phyloP scores from a whole-genome alignment of 2,888 invertebrate species.

The Deilephila elpenor region DNA sequence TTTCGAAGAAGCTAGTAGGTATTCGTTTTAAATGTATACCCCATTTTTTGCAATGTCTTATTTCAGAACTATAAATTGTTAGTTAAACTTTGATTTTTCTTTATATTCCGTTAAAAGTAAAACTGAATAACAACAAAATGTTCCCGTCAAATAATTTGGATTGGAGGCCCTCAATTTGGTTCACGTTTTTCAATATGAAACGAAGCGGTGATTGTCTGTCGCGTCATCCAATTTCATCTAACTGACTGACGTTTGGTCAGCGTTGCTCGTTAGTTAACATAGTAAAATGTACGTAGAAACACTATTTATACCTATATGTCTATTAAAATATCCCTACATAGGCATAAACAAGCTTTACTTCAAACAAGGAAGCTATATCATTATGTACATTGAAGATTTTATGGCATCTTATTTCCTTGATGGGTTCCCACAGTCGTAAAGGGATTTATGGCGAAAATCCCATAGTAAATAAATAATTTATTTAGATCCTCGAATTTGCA shows the following conservation, averaged over 20 bases:
- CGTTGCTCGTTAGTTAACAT: neutral
- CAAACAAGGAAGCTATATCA: neutral
- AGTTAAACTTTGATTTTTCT: too few species aligned
- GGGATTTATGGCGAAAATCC: neutral
- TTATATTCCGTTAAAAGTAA: too few species aligned
- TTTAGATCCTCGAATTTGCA: neutral
- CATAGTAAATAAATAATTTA: neutral
- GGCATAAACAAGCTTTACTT: too few species aligned
- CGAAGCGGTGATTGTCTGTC: neutral
- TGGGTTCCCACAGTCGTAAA: constrained; percentile 14
- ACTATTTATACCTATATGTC: neutral
- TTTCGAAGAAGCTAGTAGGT: too few species aligned
- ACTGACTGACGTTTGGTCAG: neutral
- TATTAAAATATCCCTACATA: neutral
- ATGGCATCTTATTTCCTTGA: constrained; percentile 11
- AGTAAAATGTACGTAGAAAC: neutral
- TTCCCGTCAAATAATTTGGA: too few species aligned
- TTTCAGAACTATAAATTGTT: too few species aligned
- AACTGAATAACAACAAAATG: too few species aligned
- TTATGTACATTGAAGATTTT: constrained; percentile 5
- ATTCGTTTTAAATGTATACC: too few species aligned
- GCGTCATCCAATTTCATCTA: neutral
- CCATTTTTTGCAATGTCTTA: too few species aligned
- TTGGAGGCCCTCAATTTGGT: constrained; percentile 15
- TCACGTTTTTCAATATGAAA: neutral